A percentile compares a stretch with the other conserved stretches of the same genome.
These are phyloP conservation scores for Melanotaenia nigrans DNA, from an alignment of 2,797 vertebrate species.

Conservation along the genomic window DNA sequence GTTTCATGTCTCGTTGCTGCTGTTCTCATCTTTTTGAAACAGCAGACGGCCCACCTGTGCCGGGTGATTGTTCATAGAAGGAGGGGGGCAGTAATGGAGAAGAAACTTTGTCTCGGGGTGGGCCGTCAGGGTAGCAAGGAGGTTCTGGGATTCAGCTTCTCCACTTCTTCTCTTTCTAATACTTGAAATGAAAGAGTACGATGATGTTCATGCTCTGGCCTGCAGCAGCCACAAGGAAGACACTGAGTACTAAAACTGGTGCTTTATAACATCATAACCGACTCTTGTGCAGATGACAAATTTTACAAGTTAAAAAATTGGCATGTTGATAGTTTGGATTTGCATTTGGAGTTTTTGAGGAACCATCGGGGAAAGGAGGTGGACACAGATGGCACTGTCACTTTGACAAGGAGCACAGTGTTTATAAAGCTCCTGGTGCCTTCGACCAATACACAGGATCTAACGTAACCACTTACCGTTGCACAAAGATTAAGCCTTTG, in stretches of 20 bases:
- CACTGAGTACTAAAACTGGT: neutral
- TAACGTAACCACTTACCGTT: conserved; percentile 29
- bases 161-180: neutral
- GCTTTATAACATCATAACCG: conserved; percentile 9
- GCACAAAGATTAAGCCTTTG: conserved; percentile 25
- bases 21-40: conserved; percentile 51
- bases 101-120: neutral
- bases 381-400: conserved; percentile 10
- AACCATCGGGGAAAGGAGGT: conserved; percentile 15
- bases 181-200: conserved; percentile 10
- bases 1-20: conserved; percentile 52
- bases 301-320: neutral
- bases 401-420: conserved; percentile 12
- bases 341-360: conserved; percentile 37
- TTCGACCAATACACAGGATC: conserved; percentile 34
- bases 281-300: conserved; percentile 18
- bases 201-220: neutral
- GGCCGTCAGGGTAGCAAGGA: conserved; percentile 54
- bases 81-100: neutral
- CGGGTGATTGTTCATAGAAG: conserved; percentile 34
- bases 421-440: conserved; percentile 34
- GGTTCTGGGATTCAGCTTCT: conserved; percentile 38
- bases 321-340: neutral
- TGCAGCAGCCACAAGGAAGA: conserved; percentile 20
- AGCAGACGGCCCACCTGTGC: conserved; percentile 66